These are phyloP conservation scores for Leptopilina boulardi DNA, from an alignment of 1,140 invertebrate species.

Conservation along the genomic window DNA sequence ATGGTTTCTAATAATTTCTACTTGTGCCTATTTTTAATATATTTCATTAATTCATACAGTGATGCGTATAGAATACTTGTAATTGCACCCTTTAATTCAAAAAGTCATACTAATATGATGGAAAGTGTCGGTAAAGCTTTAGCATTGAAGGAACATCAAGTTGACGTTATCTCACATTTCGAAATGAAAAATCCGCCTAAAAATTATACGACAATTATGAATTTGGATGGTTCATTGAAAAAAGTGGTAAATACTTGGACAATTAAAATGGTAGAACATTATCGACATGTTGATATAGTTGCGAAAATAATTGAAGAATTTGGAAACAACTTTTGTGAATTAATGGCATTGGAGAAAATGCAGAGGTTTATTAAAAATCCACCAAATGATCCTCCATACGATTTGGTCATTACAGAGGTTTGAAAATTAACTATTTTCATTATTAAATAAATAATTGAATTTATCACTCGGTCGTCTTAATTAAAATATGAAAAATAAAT, in stretches of 20 bases:
- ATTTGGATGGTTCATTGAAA: conserved; percentile 24
- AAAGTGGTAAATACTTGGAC: neutral
- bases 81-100: conserved; percentile 59
- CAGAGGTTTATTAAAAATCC: conserved; percentile 46
- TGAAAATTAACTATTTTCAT: too few species aligned
- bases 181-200: neutral
- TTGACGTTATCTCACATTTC: conserved; percentile 60
- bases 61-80: conserved; percentile 54
- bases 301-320: conserved; percentile 34
- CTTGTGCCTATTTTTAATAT: conserved; percentile 33
- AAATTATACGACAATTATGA: conserved; percentile 28
- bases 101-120: conserved; percentile 69
- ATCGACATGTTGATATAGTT: neutral
- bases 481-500: too few species aligned
- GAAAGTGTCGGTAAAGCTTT: conserved; percentile 63
- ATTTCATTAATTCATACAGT: neutral
- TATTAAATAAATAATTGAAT: too few species aligned
- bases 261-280: neutral
- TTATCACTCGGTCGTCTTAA: too few species aligned
- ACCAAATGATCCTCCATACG: conserved; percentile 50
- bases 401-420: conserved; percentile 56
- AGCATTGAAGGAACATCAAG: conserved; percentile 64
- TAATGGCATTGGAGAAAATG: conserved; percentile 43
- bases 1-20: conserved; percentile 40
- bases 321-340: conserved; percentile 52